Evolutionary conservation across 2,888 invertebrate species (phyloP), one percentile per base, ranked within the genome.

Genomic region (Pinctada fucata): DNA sequence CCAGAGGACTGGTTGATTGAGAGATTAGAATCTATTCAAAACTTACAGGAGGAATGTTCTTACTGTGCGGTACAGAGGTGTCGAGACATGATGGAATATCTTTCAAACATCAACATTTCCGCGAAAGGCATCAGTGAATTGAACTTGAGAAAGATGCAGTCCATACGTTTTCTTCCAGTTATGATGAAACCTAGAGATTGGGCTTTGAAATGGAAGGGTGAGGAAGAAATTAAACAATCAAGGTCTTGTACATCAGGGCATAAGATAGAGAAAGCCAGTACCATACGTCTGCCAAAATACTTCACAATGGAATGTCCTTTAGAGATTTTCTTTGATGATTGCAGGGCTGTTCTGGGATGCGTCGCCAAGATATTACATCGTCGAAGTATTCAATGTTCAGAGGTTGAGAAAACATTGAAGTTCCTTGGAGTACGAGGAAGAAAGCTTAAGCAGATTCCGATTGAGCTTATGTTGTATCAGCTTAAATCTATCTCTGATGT

Each of bases 111-210:
- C 6, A 58, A 6, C 13, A 58, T 58, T 49, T 31, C 31, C 2
- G 6, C 31, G 2, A 31, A 8, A 52, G 16, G 31, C 31, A 31
- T 31, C 31, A 31, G 31, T 31, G 31, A 31, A 31, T 31, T 31
- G 31, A 31, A 67, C 3, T n/a, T 75, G 4, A 3, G 8, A 13
- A 10, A 50, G 13, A 16, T 75, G 5, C 16, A 67, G 52, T 13
- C 31, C 16, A 75, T 75, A 51, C 6, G 67, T 31, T 75, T 75
- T 13, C 45, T 75, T 10, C 75, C 75, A 45, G 52, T 75, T 13
- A 75, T 49, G 13, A 45, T 16, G 5, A 75, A 50, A 52, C 75
- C 75, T n/a, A 6, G 45, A 3, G n/a, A 51, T n/a, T 75, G 75
- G 75, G 47, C 50, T 50, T 75, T 48, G 51, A 10, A 10, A 2